Conservation (phyloP, 2,888 invertebrate species). For the Rapana venosa region DNA sequence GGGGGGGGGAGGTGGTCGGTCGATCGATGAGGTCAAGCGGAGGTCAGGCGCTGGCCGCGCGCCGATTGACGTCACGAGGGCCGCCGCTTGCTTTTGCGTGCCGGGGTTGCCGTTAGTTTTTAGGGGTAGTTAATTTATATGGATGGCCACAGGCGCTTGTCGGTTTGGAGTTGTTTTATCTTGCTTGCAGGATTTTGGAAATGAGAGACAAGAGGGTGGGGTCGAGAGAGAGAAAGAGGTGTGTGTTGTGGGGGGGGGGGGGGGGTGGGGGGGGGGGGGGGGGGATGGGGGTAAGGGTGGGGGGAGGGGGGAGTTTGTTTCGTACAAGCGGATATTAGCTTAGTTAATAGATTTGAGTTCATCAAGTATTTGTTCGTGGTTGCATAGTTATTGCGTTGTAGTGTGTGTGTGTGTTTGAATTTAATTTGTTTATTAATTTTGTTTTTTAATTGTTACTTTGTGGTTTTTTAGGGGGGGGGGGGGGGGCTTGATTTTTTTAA, state of each 20-base stretch:
- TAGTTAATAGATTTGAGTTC: background rate
- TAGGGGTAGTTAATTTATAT: background rate
- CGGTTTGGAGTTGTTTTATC: too few relatives aligned
- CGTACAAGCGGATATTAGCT: too few relatives aligned
- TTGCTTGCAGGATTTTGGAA: too few relatives aligned
- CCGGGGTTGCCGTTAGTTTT: background rate
- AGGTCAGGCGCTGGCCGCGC: slow-evolving; percentile 13
- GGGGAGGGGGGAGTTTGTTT: too few relatives aligned
- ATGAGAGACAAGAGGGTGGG: background rate
- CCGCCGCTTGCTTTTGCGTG: background rate
- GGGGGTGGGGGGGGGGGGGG: background rate
- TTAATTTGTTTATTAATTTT: too few relatives aligned
- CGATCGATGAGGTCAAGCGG: background rate
- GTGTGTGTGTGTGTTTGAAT: background rate
- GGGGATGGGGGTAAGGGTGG: too few relatives aligned
- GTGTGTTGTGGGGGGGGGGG: background rate
- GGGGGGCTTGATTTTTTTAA: too few relatives aligned
- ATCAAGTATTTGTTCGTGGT: background rate
- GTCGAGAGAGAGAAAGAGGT: background rate
- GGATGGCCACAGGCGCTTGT: too few relatives aligned
- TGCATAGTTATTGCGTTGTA: background rate
- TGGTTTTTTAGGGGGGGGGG: too few relatives aligned
- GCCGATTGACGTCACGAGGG: background rate
- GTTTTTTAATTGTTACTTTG: too few relatives aligned
- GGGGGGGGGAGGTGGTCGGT: too few relatives aligned